Evolutionary conservation across 2,888 invertebrate species (phyloP), one percentile per base, ranked within the genome.

Genomic region (Eristalinus aeneus): DNA sequence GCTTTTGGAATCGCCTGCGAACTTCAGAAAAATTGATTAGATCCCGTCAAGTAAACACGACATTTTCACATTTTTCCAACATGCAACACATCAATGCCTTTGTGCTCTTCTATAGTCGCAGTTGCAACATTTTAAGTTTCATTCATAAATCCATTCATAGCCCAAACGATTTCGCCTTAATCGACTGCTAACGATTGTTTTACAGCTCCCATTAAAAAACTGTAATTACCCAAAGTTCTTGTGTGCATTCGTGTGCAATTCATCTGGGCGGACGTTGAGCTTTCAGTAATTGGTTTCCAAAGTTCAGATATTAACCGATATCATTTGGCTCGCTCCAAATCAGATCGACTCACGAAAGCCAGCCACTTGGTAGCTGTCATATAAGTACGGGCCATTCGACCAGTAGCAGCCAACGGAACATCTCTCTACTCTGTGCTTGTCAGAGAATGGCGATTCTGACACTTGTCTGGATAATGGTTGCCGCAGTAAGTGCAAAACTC

Each of bases 261-360:
- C 34, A 36, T 11, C 8, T 27, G 5, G 27, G 5, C 27, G 27
- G 27, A 27, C n/a, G 27, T 60, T 16, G 54, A 10, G 11, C 22
- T 31, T 27, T 11, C 46, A 68, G 68, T 68, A 53, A 20, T 11
- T 34, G 5, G 23, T 61, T 27, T 34, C 27, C 5, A 0, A 63
- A 77, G 63, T 65, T 23, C 46, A 36, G 22, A 23, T 22, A 65
- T 67, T 65, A 72, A 46, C 65, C n/a, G 16, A 53, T 36, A 72
- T 72, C 46, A 46, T 46, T 16, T 16, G 16, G 16, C 8, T 46
- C 1, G n/a, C n/a, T n/a, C 65, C 11, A 27, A 54, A 61, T 61
- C 20, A 22, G 53, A 79, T 67, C 67, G 27, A 31, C 2, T 1
- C 34, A 73, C 78, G 72, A 79, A 34, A 0, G 22, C 11, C 20